Conservation (phyloP, 2,888 invertebrate genomes). For the Oscheius myriophilus region DNA sequence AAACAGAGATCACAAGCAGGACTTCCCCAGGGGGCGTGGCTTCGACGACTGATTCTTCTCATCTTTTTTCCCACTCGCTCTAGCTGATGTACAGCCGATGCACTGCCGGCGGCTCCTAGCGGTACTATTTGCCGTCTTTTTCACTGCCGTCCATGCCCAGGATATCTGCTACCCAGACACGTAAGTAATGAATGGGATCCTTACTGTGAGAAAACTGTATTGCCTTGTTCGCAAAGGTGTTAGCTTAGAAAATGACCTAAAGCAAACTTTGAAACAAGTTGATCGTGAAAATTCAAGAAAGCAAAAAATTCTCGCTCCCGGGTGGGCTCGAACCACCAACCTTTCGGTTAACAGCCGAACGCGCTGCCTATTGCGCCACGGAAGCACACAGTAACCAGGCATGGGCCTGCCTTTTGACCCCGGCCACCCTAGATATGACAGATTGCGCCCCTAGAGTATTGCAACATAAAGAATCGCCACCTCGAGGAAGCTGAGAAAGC, state of each 20-base stretch:
- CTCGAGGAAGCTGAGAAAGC: too few relatives aligned
- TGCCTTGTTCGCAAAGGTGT: too few relatives aligned
- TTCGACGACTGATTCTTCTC: too few relatives aligned
- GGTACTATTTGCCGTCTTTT: conserved; percentile 4
- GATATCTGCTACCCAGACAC: conserved; percentile 42
- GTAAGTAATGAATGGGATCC: conserved; percentile 29
- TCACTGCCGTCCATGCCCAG: conserved; percentile 28
- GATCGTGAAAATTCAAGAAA: too few relatives aligned
- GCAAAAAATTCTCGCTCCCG: conserved; percentile 49
- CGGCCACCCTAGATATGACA: too few relatives aligned
- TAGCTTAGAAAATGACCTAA: too few relatives aligned
- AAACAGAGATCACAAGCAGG: too few relatives aligned
- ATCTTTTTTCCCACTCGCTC: neutral
- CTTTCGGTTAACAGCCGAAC: conserved; percentile 70
- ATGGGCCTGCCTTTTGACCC: too few relatives aligned
- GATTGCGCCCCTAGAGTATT: too few relatives aligned
- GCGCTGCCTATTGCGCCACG: conserved; percentile 67
- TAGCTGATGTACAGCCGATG: conserved; percentile 28
- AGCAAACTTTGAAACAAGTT: too few relatives aligned
- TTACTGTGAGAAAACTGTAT: too few relatives aligned
- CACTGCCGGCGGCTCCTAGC: conserved; percentile 27
- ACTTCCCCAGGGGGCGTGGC: conserved; percentile 5
- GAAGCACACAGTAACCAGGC: conserved; percentile 33
- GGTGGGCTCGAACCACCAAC: conserved; percentile 70
- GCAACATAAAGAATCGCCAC: too few relatives aligned